Base-by-base conservation (phyloP, 2,888 invertebrate genomes). In the Scaeva pyrastri region DNA sequence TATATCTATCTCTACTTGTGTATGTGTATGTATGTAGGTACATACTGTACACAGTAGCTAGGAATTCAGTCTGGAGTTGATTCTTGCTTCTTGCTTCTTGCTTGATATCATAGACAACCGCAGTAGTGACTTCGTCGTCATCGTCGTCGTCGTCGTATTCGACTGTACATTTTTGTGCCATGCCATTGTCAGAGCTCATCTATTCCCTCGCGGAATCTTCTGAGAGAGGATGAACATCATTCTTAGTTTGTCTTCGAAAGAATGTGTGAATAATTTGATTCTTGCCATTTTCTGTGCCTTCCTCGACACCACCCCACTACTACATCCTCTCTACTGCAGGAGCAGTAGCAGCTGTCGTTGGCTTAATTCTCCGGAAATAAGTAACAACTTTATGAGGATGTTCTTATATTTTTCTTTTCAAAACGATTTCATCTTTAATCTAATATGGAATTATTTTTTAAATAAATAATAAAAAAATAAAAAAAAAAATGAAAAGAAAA, bases 181-280 rank as follows among this genome's bases (percentile, higher is more conserved):
- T 68, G 68, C 21, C 68, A 52, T 68, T 68, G 68, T 68, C 68
- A 39, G 50, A 76, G 72, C 58, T 85, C 85, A 85, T 72, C 76
- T 70, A 85, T 85, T 72, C 81, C 76, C 70, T 73, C 14, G 60
- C 71, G 75, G 76, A 77, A 70, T 81, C 76, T 81, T 76, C 73
- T 81, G 73, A 85, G 72, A 85, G 73, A 85, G 72, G 85, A 81
- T 70, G 76, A 81, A 68, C 76, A 85, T 76, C 85, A 39, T 52
- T 52, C 56, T 52, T 58, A 19, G 55, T 72, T 71, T 66, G 72
- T 80, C 52, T 60, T 58, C n/a, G 2, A 43, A 74, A 26, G 71
- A 75, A 76, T 81, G 73, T 85, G 85, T 81, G 85, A 85, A 85
- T 85, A 85, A 81, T 85, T 73, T 76, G 68, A 85, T 85, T 85